Evolutionary conservation across 1,140 invertebrate species (phyloP), one percentile per base, ranked within the genome.

Genomic region (Ceratina japonica): DNA sequence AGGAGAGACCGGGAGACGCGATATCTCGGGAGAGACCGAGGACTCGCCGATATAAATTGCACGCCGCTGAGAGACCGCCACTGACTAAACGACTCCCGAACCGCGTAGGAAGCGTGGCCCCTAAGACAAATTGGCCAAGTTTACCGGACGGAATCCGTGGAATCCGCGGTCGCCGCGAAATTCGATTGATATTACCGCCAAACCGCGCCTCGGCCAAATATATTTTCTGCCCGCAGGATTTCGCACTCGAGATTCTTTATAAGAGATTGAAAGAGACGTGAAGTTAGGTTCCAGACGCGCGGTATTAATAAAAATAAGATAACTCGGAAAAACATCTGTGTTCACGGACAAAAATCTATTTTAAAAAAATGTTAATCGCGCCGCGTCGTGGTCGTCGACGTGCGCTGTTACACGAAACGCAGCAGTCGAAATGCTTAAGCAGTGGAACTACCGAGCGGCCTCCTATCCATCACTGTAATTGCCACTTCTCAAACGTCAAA

Each of bases 121-220:
- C 31, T 62, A 69, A 76, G 83, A 86, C 84, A 84, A 85, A 85
- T 85, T 80, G 76, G 44, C 65, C 69, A 74, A 82, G 81, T 86
- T 86, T 80, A 69, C 37, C 83, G 76, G 58, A 59, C 31, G 64
- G 49, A 81, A 85, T 80, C 78, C 71, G 12, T 24, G 70, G 82
- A 81, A 84, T 82, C 44, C 71, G 18, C 74, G 62, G 24, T 52
- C 27, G 58, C 27, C 66, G 61, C 79, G 69, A 85, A 77, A 77
- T 71, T 71, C 75, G 24, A 22, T 13, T 24, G 65, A 68, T 52
- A 68, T 68, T 76, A 20, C 56, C 10, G 15, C 24, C 63, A 31
- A 31, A 31, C 27, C 4, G 27, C 27, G 27, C 4, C 27, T 4
- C 27, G 27, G 27, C 1, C 27, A 31, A 76, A 69, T 68, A 59